Base-by-base conservation (phyloP, 2,888 invertebrate species). In the Xanthia togata region DNA sequence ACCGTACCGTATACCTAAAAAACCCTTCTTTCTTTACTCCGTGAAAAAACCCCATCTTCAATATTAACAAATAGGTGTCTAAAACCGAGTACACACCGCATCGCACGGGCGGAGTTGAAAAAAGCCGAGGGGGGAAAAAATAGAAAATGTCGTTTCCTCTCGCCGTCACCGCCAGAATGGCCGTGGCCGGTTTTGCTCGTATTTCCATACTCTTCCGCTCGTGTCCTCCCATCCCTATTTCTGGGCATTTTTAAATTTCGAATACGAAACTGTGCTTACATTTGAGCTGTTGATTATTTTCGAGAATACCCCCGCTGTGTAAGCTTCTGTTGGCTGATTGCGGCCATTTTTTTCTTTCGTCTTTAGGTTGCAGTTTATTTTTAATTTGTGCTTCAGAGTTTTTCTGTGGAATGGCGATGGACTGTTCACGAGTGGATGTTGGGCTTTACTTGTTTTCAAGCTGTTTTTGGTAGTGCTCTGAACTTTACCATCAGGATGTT, bases 91-190 rank as follows among this genome's bases (percentile, higher is more conserved):
- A 81, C 76, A 85, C 78, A 86, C 80, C 78, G 78, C 73, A 84
- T 76, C 57, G 86, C 75, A 69, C 73, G 73, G 79, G 78, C 84
- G 83, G 73, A 74, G 76, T 81, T 73, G 73, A 79, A 88, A 88
- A 86, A 86, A 79, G 62, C 65, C 60, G 50, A 76, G 65, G 74
- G 81, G 88, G 93, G 93, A 94, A 94, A 92, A 90, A 90, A 94
- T 92, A 92, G 92, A 94, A 95, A 95, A 95, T 93, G 91, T 92
- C 93, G 93, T 91, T 94, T 94, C 93, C 95, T 93, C 93, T 91
- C 94, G 90, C 93, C 95, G 95, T 95, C 96, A 96, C 93, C 91
- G 93, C 81, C 96, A 96, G 95, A 95, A 95, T 95, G 91, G 93
- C 92, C 91, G 91, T 92, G 92, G 92, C 89, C 87, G 90, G 89